Evolutionary conservation across 2,113 vertebrate genomes (phyloP).

Genomic region (Platysternon megacephalum): DNA sequence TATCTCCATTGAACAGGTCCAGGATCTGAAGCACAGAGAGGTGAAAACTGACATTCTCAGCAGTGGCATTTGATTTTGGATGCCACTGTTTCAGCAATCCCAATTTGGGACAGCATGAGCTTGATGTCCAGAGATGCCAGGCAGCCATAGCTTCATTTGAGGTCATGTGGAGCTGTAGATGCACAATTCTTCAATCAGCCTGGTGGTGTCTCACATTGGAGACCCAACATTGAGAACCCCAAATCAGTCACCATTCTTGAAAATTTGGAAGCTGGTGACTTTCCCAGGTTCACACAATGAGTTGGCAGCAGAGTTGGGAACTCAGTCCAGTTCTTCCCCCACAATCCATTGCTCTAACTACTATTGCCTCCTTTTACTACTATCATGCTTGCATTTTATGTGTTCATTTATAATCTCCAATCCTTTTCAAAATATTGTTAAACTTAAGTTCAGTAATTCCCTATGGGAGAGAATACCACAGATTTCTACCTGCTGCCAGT

Average conservation of each 20-base stretch:
- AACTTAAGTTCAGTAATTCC: background rate
- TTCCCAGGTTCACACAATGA: background rate
- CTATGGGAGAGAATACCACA: background rate
- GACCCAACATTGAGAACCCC: background rate
- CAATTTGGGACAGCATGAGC: background rate
- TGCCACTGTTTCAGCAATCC: background rate
- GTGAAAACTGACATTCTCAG: background rate
- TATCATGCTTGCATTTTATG: background rate
- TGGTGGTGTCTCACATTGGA: background rate
- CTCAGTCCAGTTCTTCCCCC: background rate
- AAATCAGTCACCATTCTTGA: background rate
- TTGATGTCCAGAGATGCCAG: background rate
- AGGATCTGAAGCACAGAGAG: background rate
- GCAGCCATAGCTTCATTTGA: background rate
- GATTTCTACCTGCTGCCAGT: constrained; percentile 22
- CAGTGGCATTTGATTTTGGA: background rate
- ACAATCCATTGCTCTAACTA: background rate
- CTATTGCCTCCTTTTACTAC: background rate
- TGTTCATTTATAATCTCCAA: constrained; percentile 4
- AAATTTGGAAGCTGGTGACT: background rate
- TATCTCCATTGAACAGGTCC: background rate
- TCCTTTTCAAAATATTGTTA: constrained; percentile 26
- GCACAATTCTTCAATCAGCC: background rate
- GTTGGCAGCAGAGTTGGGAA: background rate
- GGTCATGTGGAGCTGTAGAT: background rate